Conservation (phyloP, 2,797 vertebrate genomes). For the Acanthis flammea region DNA sequence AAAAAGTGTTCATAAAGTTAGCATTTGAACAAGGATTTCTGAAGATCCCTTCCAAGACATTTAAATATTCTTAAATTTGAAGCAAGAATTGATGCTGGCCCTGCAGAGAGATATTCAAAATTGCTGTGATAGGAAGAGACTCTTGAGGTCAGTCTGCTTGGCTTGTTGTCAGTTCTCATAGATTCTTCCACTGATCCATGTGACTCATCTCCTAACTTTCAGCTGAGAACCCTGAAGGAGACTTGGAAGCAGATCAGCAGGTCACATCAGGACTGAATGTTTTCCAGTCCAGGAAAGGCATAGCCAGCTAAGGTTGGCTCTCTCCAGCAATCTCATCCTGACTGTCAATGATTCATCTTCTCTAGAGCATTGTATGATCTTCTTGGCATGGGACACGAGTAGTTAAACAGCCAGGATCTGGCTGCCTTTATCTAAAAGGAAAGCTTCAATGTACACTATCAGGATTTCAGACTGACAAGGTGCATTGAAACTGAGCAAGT, state of each 20-base stretch:
- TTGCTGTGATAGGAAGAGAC: not conserved
- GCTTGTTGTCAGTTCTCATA: not conserved
- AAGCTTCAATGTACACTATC: not conserved
- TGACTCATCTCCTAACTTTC: not conserved
- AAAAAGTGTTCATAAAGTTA: not conserved
- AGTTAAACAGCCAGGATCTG: not conserved
- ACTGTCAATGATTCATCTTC: not conserved
- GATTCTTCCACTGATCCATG: not conserved
- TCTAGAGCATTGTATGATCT: not conserved
- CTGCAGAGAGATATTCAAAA: not conserved
- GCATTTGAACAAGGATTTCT: not conserved
- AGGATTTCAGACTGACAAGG: not conserved
- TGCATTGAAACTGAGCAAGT: not conserved
- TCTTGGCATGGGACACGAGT: not conserved
- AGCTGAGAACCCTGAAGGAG: not conserved
- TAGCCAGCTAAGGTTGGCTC: not conserved
- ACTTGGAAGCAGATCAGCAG: not conserved
- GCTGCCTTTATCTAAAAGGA: not conserved
- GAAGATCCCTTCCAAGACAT: not conserved
- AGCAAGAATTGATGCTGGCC: not conserved
- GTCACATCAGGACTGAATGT: conserved; percentile 24
- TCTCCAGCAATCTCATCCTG: not conserved
- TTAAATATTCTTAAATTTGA: not conserved
- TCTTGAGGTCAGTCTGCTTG: not conserved
- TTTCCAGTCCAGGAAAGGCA: conserved; percentile 11